Conservation (phyloP, 2,888 invertebrate genomes). For the Sympetrum striolatum region DNA sequence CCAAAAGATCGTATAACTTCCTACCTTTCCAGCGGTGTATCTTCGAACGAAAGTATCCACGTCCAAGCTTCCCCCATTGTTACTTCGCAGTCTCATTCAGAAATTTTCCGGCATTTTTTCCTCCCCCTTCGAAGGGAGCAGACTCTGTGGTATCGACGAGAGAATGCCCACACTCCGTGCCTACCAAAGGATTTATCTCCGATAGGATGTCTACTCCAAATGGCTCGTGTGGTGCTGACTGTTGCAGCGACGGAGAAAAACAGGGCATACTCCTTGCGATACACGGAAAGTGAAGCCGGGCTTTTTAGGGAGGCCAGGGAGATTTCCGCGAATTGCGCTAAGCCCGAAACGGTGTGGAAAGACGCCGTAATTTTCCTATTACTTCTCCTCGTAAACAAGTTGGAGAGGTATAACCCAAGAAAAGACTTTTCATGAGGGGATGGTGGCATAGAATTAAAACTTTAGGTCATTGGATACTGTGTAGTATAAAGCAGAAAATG, state of each 20-base stretch:
- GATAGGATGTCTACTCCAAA: neutral
- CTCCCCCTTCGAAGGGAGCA: neutral
- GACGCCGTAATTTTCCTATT: neutral
- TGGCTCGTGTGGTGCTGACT: neutral
- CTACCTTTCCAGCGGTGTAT: neutral
- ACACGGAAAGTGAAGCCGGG: neutral
- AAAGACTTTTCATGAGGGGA: no score
- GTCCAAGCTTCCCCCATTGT: neutral
- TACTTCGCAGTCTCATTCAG: neutral
- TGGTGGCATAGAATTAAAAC: no score
- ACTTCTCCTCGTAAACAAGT: neutral
- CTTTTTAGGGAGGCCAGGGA: neutral
- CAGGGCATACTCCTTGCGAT: neutral
- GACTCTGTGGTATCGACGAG: neutral
- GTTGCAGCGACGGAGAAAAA: neutral
- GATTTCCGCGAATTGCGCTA: neutral
- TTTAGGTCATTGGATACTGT: no score
- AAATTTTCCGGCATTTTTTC: neutral
- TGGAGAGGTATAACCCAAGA: no score
- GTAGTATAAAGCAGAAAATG: no score
- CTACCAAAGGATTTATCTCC: neutral
- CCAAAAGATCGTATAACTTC: no score
- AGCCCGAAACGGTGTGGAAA: neutral
- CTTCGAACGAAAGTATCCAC: neutral
- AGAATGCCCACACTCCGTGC: neutral